Percentiles rank a stretch among this genome's conserved stretches.
Conservation (phyloP, 2,113 vertebrate genomes). For the Megaleporinus macrocephalus region DNA sequence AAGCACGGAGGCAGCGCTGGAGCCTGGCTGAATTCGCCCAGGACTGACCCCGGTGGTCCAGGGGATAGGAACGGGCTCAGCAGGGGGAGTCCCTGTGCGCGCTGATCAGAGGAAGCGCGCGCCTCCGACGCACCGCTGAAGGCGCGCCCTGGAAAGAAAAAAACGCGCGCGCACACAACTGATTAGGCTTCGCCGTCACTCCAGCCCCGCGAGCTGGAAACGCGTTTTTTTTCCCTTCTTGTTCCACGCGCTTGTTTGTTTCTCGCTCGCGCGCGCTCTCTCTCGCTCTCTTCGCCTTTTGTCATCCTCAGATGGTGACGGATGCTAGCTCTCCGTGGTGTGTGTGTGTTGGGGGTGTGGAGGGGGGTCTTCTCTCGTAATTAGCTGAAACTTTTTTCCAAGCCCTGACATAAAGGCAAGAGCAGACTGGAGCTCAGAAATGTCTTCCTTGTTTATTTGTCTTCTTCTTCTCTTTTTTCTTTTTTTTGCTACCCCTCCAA, state of each 20-base stretch:
- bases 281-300: constrained; percentile 73
- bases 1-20: constrained; percentile 73
- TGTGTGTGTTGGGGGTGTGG: constrained; percentile 63
- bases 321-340: constrained; percentile 69
- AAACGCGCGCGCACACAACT: constrained; percentile 58
- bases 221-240: constrained; percentile 54
- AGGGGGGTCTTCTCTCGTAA: constrained; percentile 76
- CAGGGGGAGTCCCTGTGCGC: constrained; percentile 70
- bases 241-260: constrained; percentile 70
- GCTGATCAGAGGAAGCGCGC: constrained; percentile 75
- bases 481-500: constrained; percentile 68
- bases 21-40: constrained; percentile 73
- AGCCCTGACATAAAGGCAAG: constrained; percentile 69
- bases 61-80: constrained; percentile 69
- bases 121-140: constrained; percentile 68
- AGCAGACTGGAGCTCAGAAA: constrained; percentile 75
- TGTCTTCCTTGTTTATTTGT: constrained; percentile 49
- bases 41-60: constrained; percentile 77
- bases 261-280: constrained; percentile 19
- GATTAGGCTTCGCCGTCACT: constrained; percentile 78
- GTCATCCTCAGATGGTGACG: constrained; percentile 47
- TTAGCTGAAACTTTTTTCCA: constrained; percentile 77
- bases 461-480: constrained; percentile 56
- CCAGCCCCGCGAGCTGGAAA: constrained; percentile 72
- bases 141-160: constrained; percentile 64